Evolutionary conservation across 1,140 invertebrate genomes (phyloP).

Genomic region (Drosophila obscura): DNA sequence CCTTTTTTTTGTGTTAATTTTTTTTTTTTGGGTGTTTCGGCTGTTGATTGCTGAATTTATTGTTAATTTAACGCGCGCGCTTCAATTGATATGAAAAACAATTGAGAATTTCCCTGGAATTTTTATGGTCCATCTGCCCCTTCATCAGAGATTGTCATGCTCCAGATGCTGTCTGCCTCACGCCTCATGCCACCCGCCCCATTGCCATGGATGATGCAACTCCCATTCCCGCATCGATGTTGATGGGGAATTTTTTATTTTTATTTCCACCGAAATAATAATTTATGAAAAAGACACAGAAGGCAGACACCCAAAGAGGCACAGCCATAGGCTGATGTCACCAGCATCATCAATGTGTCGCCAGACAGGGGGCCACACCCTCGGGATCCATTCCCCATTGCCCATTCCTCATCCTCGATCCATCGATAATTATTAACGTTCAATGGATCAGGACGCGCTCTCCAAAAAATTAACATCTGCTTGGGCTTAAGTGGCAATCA

Average conservation of each 20-base stretch:
- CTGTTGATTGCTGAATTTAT: conserved; percentile 39
- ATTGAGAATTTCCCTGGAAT: conserved; percentile 37
- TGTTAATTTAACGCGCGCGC: conserved; percentile 27
- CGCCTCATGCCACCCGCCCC: conserved; percentile 15
- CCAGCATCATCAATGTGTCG: conserved; percentile 23
- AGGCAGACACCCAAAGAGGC: conserved; percentile 8
- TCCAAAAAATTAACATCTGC: background rate
- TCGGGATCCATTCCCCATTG: conserved; percentile 3
- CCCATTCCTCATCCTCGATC: conserved; percentile 4
- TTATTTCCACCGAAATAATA: conserved; percentile 66
- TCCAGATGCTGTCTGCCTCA: conserved; percentile 15
- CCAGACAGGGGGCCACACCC: too few relatives aligned
- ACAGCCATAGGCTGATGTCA: conserved; percentile 33
- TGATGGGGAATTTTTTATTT: conserved; percentile 59
- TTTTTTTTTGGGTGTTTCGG: too few relatives aligned
- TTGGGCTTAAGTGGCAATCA: conserved; percentile 23
- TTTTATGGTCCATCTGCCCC: conserved; percentile 8
- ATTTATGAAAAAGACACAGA: conserved; percentile 39
- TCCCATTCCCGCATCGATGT: conserved; percentile 8
- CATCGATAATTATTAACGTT: conserved; percentile 26
- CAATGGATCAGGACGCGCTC: conserved; percentile 10
- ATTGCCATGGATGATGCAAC: conserved; percentile 21
- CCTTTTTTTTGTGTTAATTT: conserved; percentile 4
- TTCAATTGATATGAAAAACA: conserved; percentile 45
- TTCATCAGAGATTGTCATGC: conserved; percentile 24